Percentiles rank a stretch among this genome's conserved stretches.
phyloP scores from a whole-genome alignment of 2,888 invertebrate genomes.

The Cantharis nigra region DNA sequence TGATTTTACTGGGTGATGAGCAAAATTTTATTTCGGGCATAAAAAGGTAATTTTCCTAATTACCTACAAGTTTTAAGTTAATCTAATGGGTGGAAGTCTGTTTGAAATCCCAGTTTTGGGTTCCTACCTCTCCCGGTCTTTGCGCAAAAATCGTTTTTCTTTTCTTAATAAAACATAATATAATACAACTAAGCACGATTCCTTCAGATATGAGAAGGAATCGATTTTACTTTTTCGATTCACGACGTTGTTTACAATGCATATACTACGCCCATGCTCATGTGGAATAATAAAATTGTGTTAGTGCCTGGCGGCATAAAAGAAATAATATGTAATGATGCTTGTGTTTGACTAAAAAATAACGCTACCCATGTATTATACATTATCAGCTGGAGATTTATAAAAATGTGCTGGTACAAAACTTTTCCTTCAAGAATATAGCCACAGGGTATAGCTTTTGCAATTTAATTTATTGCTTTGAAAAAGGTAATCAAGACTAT shows the following conservation, averaged over 20 bases:
- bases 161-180: neutral
- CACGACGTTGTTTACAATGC: slow-evolving; percentile 1
- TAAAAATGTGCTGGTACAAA: neutral
- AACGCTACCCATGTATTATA: slow-evolving; percentile 18
- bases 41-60: neutral
- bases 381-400: neutral
- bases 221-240: neutral
- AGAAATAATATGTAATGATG: slow-evolving; percentile 20
- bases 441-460: neutral
- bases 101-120: no score
- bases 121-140: no score
- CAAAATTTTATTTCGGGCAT: neutral
- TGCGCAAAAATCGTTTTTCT: neutral
- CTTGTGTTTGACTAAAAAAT: slow-evolving; percentile 22
- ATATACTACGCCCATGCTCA: slow-evolving; percentile 8
- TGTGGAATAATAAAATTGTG: slow-evolving; percentile 16
- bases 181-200: neutral
- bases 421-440: neutral
- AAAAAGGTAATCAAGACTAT: no score
- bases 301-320: slow-evolving; percentile 13
- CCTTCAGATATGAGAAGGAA: neutral
- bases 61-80: neutral
- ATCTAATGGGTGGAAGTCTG: no score
- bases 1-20: neutral
- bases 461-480: no score